Evolutionary conservation across 2,888 invertebrate species (phyloP).

Genomic region (Hydropsyche betteni): DNA sequence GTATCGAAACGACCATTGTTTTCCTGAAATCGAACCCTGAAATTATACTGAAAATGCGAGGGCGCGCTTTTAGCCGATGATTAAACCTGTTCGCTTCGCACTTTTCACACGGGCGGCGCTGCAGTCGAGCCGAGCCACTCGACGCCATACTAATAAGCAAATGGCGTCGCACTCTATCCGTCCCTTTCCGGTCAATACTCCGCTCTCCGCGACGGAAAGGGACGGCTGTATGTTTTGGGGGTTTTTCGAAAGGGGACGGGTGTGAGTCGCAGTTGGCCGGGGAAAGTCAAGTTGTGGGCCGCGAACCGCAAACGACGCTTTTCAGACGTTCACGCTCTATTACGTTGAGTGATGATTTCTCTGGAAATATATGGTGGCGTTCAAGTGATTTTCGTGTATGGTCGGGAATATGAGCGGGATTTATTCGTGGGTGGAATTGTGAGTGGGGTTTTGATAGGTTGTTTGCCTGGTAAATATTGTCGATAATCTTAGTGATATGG

Average conservation of each 20-base stretch:
- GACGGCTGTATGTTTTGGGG: background rate
- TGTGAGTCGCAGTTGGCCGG: conserved; percentile 11
- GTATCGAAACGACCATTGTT: background rate
- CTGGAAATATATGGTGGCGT: no score
- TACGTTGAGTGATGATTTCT: background rate
- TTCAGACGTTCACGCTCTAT: conserved; percentile 21
- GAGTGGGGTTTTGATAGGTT: no score
- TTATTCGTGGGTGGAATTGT: no score
- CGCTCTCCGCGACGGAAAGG: background rate
- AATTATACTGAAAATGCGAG: background rate
- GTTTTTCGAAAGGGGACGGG: background rate
- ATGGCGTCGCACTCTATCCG: background rate
- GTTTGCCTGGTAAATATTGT: no score
- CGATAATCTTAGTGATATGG: no score
- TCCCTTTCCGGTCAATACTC: background rate
- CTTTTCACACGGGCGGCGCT: conserved; percentile 26
- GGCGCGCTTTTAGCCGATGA: conserved; percentile 38
- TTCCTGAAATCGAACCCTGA: background rate
- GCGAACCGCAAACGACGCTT: conserved; percentile 8
- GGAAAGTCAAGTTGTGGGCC: conserved; percentile 12
- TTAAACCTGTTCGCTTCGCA: conserved; percentile 34
- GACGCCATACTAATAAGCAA: background rate
- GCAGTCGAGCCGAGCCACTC: conserved; percentile 32
- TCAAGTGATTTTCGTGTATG: no score
- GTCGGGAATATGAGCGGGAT: no score